Conservation (phyloP, 2,888 invertebrate genomes). For the Apoda limacodes region DNA sequence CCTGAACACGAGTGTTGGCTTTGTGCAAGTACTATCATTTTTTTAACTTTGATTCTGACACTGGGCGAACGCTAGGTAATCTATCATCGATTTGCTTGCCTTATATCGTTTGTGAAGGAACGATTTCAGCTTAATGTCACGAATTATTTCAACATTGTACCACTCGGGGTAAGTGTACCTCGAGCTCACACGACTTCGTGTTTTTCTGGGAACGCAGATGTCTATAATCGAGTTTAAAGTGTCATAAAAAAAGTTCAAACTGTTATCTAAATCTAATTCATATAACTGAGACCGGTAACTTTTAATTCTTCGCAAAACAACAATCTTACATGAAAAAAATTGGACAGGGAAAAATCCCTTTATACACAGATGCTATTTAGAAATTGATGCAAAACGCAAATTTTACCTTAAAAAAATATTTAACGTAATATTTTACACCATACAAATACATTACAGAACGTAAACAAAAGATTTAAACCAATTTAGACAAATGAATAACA, state of each 20-base stretch:
- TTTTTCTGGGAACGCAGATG: constrained; percentile 17
- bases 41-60: constrained; percentile 9
- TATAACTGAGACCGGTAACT: constrained; percentile 12
- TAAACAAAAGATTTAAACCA: too few species aligned
- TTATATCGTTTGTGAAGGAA: constrained; percentile 9
- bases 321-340: too few species aligned
- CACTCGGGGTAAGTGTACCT: constrained; percentile 17
- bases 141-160: constrained; percentile 14
- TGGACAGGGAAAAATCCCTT: too few species aligned
- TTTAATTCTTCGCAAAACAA: too few species aligned
- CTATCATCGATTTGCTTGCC: constrained; percentile 1
- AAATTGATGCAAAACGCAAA: too few species aligned
- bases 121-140: constrained; percentile 9
- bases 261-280: constrained; percentile 5
- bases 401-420: too few species aligned
- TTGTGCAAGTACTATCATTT: too few species aligned
- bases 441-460: too few species aligned
- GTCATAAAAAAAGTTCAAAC: constrained; percentile 13
- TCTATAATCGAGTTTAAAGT: constrained; percentile 10
- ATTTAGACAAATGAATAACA: too few species aligned
- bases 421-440: too few species aligned
- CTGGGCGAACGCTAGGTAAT: constrained; percentile 11
- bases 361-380: too few species aligned
- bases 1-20: too few species aligned
- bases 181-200: constrained; percentile 9